Base-by-base conservation (phyloP, 2,113 vertebrate genomes). In the Austrofundulus limnaeus region DNA sequence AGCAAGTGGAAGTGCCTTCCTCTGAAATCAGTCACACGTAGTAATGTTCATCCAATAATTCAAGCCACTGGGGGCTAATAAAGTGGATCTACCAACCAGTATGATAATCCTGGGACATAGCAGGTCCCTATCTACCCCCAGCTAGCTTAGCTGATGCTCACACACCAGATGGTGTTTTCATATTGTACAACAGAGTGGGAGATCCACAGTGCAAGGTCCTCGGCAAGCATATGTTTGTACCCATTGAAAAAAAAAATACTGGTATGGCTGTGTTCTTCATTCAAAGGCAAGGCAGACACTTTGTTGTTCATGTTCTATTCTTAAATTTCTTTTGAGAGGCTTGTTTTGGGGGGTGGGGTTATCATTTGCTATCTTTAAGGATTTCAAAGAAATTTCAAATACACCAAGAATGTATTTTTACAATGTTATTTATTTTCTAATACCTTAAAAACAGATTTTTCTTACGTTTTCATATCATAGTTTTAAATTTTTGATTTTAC, bases 81-180 rank as follows among this genome's bases (percentile, higher is more conserved):
- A 81, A 82, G 73, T 46, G 57, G 70, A 61, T 82, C 75, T 80
- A 77, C 52, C 72, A 75, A 80, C 81, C 87, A 81, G 82, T 82
- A 73, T 87, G 53, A 84, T 90, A 88, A 92, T 90, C 87, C 83
- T 83, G 76, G 87, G 84, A 88, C 87, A 90, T 88, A 86, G 82
- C 74, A 73, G 83, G 84, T 66, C 66, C 75, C 75, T 61, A 75
- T 69, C 78, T 51, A 72, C 68, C 52, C 80, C 77, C 79, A 59
- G 69, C 80, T 86, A 90, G 75, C 80, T 81, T 84, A 84, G 86
- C 83, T 42, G 21, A 78, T 68, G 73, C 88, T 91, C 79, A 75
- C 77, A 70, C 80, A 77, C 66, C 92, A 93, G 89, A 92, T 93
- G 90, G 92, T 91, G 92, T 92, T 93, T 92, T 92, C 87, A 90